Evolutionary conservation across 1,140 invertebrate species (phyloP), one percentile per base, ranked within the genome.

Genomic region (Pristionchus pacificus): DNA sequence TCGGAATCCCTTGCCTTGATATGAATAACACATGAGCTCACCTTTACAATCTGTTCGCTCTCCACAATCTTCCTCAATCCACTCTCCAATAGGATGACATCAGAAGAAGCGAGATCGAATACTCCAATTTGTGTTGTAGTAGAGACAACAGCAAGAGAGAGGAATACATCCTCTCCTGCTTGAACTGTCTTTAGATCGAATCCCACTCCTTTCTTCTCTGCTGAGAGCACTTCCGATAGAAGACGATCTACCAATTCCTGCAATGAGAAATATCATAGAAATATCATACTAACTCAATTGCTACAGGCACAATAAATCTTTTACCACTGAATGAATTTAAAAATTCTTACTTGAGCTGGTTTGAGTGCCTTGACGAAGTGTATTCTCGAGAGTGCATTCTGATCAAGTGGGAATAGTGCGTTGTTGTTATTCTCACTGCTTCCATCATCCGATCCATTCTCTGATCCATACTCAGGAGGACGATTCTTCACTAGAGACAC

Each of bases 91-190:
- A 95, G 87, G 80, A 97, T 88, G 71, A 87, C 88, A 0, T 92
- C 92, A 82, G 91, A 91, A 15, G 91, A 89, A 77, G 93, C 89
- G 55, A 97, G 87, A 86, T 97, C 95, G 84, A 97, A 93, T 73
- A 97, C 88, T 74, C 79, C 84, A 14, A 86, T 80, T 66, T 81
- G 76, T 59, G 88, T 87, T 2, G 71, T 60, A 14, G 82, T 80
- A 27, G 80, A 81, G 29, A 84, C 61, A 19, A 84, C 73, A 71
- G 81, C 71, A 13, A 83, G 62, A n/a, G 78, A 79, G 15, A 81
- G 30, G 66, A 81, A 81, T 55, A 76, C 75, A 55, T 77, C 64
- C 1, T 69, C 71, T 67, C 80, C 78, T 10, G 82, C 72, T 57
- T 71, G 67, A 14, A 83, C 77, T 33, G 77, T 59, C 55, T 82